A percentile compares a stretch with the other conserved stretches of the same genome.
These are phyloP conservation scores for Cryptoblepharus egeriae DNA, from an alignment of 2,797 vertebrate species.

Conservation along the genomic window DNA sequence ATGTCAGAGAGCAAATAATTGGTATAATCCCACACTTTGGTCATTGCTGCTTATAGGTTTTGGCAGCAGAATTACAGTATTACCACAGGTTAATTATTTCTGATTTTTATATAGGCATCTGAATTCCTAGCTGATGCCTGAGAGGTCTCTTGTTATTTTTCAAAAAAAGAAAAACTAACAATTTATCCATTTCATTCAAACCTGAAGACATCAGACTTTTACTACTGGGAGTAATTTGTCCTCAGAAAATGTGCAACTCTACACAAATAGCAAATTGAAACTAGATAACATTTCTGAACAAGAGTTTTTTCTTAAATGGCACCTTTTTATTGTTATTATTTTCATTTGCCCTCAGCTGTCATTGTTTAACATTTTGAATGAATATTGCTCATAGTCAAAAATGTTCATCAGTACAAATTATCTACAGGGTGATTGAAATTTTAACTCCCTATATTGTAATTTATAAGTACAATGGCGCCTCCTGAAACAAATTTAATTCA, in stretches of 20 bases:
- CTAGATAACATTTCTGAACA: not conserved
- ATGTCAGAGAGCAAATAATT: not conserved
- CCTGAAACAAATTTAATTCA: no score
- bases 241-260: no score
- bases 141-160: slow-evolving; percentile 30
- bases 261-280: not conserved
- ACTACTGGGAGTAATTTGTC: not conserved
- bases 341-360: slow-evolving; percentile 49
- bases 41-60: accelerated
- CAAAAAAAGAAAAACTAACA: no score
- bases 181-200: not conserved
- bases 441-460: no score
- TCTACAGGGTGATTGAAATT: no score
- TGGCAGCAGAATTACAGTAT: not conserved
- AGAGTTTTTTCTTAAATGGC: not conserved
- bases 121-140: not conserved
- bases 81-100: accelerated
- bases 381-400: slow-evolving; percentile 41
- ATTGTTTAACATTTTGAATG: slow-evolving; percentile 26
- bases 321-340: not conserved
- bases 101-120: not conserved
- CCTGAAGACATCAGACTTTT: not conserved
- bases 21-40: not conserved
- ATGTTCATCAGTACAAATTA: slow-evolving; percentile 49
- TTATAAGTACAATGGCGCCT: no score